phyloP scores from a whole-genome alignment of 2,113 vertebrate species.

The Chinchilla lanigera region DNA sequence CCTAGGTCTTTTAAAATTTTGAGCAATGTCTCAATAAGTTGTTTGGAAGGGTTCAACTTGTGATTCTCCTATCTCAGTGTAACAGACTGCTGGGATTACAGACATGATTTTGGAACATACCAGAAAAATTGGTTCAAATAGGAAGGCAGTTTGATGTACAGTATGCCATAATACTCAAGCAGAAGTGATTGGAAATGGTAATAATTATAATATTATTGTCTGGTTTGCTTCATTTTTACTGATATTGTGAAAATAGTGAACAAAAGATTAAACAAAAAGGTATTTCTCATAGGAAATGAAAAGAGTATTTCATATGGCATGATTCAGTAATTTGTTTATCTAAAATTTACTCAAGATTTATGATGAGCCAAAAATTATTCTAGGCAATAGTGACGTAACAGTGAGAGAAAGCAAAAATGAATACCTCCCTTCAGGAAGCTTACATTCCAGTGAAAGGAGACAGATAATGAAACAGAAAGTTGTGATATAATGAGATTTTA shows the following conservation, averaged over 20 bases:
- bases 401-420: conserved; percentile 30
- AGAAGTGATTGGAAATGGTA: background rate
- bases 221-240: background rate
- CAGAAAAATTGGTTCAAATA: background rate
- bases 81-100: background rate
- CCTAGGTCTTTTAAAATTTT: background rate
- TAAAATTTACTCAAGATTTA: background rate
- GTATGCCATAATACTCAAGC: background rate
- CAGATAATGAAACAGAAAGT: background rate
- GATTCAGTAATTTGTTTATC: background rate
- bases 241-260: background rate
- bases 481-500: background rate
- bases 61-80: background rate
- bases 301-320: background rate
- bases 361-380: background rate
- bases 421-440: background rate
- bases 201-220: background rate
- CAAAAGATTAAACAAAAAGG: background rate
- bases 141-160: background rate
- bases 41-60: background rate
- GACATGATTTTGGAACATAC: background rate
- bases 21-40: background rate
- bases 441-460: background rate
- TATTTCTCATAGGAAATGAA: background rate
- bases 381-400: background rate